Base-by-base conservation (phyloP, 1,140 invertebrate species). In the Hydropsyche tenuis region DNA sequence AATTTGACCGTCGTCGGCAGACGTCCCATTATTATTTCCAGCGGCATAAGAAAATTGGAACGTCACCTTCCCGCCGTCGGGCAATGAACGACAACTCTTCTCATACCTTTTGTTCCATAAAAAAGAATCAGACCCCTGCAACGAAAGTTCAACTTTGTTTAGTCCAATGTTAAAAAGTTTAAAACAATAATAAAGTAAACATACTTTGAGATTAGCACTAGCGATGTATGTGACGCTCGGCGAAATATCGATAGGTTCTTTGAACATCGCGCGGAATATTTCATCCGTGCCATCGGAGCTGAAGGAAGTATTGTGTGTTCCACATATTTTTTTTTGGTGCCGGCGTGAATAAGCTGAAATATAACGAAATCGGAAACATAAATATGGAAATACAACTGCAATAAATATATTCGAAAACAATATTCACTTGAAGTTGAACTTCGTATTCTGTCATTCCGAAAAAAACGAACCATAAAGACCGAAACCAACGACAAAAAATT, bases 11-110 rank as follows among this genome's bases (percentile, higher is more conserved):
- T 95, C 93, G 80, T 96, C 94, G 0, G 95, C 92, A 1, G 92
- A 93, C 0, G 94, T 96, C 11, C 94, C 94, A 82, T 96, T 96
- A 81, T 96, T 96, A 80, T 94, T 94, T 20, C 93, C 94, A 18
- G 92, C 89, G 12, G 93, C 93, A 80, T 92, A 95, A 0, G 90
- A 92, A 82, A 96, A 96, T 81, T 94, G 90, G 81, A 96, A 96
- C 9, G 90, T 92, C 1, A 95, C 89, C 80, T 90, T 91, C 37
- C 90, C 89, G 74, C 89, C 89, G 46, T 88, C 87, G 90, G 89
- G 78, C 90, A 91, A 80, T 95, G 92, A 1, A 94, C 88, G 0
- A 88, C 88, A 0, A 95, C 91, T 73, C 91, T 91, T 37, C 93
- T 86, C 14, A 92, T 80, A 2, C 94, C 94, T 83, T 93, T 93